These are phyloP conservation scores for Kradibia gibbosae DNA, from an alignment of 1,140 invertebrate genomes.

Conservation along the genomic window DNA sequence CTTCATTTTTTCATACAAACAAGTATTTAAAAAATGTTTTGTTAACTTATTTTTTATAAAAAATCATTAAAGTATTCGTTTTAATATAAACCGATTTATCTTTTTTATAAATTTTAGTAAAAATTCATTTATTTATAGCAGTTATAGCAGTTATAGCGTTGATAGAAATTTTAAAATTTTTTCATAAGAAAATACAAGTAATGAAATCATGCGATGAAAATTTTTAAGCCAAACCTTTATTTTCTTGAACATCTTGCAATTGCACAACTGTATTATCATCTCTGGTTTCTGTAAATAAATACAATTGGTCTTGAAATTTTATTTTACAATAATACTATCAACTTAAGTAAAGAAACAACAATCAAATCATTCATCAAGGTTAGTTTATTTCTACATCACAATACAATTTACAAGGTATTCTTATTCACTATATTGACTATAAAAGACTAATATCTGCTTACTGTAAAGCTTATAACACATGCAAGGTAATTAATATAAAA, in stretches of 20 bases:
- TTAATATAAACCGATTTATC: too few species aligned
- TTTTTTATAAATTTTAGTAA: too few species aligned
- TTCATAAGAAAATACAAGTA: conserved; percentile 30
- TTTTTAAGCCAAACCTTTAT: conserved; percentile 65
- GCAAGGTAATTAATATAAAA: conserved; percentile 13
- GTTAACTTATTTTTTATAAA: too few species aligned
- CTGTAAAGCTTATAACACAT: not conserved
- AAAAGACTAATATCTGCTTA: conserved; percentile 4
- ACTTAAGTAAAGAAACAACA: conserved; percentile 5
- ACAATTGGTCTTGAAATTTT: not conserved
- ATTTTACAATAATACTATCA: not conserved
- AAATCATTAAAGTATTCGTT: too few species aligned
- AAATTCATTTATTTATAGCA: not conserved
- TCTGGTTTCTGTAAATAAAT: conserved; percentile 63
- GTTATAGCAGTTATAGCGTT: too few species aligned
- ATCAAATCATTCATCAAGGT: not conserved
- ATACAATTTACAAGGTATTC: conserved; percentile 16
- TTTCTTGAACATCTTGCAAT: conserved; percentile 69
- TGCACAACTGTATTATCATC: conserved; percentile 63
- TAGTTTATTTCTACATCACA: conserved; percentile 28
- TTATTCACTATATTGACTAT: conserved; percentile 6
- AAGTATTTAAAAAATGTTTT: too few species aligned
- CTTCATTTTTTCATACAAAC: too few species aligned
- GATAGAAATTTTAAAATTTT: not conserved
- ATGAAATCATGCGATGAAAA: conserved; percentile 42